A percentile compares a stretch with the other conserved stretches of the same genome.
These are phyloP conservation scores for Geothlypis trichas DNA, from an alignment of 2,113 vertebrate species.

Conservation along the genomic window DNA sequence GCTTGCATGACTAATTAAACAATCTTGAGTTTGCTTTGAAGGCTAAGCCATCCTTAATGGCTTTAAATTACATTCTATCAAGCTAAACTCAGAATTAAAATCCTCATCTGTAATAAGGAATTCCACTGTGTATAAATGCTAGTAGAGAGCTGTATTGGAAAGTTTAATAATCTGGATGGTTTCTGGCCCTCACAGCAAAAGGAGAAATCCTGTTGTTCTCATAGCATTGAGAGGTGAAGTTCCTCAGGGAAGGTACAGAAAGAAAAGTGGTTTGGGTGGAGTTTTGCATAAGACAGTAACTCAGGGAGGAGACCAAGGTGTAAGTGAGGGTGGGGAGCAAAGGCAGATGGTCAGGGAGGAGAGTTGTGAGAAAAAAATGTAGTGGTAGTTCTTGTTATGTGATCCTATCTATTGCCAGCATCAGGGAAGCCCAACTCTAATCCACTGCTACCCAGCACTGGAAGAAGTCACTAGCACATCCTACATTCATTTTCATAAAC, in stretches of 20 bases:
- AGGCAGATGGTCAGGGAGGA: not conserved
- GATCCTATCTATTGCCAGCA: not conserved
- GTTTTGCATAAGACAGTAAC: not conserved
- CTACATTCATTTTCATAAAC: not conserved
- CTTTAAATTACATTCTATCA: constrained; percentile 73
- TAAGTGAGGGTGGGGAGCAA: not conserved
- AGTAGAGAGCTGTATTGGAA: constrained; percentile 10
- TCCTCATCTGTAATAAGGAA: constrained; percentile 66
- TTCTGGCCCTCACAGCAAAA: not conserved
- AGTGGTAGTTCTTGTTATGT: not conserved
- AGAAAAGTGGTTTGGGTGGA: not conserved
- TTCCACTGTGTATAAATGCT: constrained; percentile 58
- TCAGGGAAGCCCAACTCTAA: not conserved
- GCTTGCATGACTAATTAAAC: constrained; percentile 74
- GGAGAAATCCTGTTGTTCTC: not conserved
- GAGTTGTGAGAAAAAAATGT: not conserved
- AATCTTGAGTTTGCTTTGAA: constrained; percentile 74
- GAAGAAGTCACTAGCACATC: not conserved
- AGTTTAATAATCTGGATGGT: constrained; percentile 22
- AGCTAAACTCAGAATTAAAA: constrained; percentile 72
- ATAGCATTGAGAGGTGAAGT: not conserved
- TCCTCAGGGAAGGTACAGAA: not conserved
- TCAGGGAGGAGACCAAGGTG: rapidly evolving
- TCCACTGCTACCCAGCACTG: not conserved
- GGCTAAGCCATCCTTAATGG: constrained; percentile 70